phyloP scores from a whole-genome alignment of 2,888 invertebrate genomes.

The Sympetrum striolatum region DNA sequence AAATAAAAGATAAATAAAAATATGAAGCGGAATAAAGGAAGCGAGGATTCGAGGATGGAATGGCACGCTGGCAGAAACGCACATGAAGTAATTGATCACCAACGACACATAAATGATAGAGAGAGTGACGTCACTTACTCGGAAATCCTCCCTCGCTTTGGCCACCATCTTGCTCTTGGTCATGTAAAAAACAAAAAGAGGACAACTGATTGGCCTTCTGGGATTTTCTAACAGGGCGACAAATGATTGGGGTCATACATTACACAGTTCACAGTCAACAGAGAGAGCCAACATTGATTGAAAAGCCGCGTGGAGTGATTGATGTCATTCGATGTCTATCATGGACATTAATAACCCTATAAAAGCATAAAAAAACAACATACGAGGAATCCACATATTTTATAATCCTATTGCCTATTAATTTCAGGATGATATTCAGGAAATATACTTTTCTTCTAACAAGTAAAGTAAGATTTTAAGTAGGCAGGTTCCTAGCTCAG shows the following conservation, averaged over 20 bases:
- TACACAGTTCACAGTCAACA: neutral
- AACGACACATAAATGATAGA: constrained; percentile 26
- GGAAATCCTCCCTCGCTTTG: constrained; percentile 39
- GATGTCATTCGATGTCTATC: neutral
- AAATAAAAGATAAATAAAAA: neutral
- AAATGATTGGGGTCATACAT: neutral
- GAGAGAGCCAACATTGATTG: neutral
- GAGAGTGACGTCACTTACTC: constrained; percentile 16
- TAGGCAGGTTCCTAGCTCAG: no score
- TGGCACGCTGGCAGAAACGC: neutral
- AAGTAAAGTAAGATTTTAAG: no score
- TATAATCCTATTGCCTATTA: no score
- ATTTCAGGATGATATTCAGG: no score
- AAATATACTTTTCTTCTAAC: no score
- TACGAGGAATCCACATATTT: no score
- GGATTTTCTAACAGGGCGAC: neutral
- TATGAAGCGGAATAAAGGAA: neutral
- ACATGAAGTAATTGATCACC: neutral
- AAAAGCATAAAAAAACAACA: no score
- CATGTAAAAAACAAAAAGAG: constrained; percentile 37
- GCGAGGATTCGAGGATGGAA: neutral
- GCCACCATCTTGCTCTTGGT: constrained; percentile 37
- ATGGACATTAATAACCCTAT: no score
- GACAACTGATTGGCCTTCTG: constrained; percentile 36
- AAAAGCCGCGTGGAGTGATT: neutral